Evolutionary conservation across 2,888 invertebrate species (phyloP), one percentile per base, ranked within the genome.

Genomic region (Pristionchus entomophagus): DNA sequence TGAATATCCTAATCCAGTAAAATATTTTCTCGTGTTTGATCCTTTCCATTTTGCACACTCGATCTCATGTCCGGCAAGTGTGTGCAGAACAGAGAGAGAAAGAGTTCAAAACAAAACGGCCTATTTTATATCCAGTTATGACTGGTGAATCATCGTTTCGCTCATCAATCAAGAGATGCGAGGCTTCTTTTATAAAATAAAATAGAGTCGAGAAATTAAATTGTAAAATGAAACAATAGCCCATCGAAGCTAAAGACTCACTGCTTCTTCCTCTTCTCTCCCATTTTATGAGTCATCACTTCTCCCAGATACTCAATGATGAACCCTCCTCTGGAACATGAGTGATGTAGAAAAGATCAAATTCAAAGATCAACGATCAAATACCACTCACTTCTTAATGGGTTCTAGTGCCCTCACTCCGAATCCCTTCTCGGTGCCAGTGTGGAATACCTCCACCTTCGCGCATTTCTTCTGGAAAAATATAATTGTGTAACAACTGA

Each of bases 231-330:
- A n/a, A n/a, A n/a, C n/a, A n/a, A n/a, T n/a, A n/a, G n/a, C n/a
- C n/a, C n/a, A n/a, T n/a, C n/a, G n/a, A n/a, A n/a, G n/a, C n/a
- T n/a, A n/a, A n/a, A n/a, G n/a, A 56, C 81, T 62, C 26, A 84
- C 84, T 22, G 49, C 22, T 77, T 53, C 85, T 85, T 85, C 53
- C 85, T 51, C 56, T 96, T 95, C 93, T 96, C 96, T 94, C 99
- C 98, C 94, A 97, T 97, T n/a, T 96, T 96, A 81, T 96, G 96
- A 94, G 97, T 96, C 14, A 99, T 95, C 0, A 99, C 97, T 95
- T 99, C 99, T 0, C 99, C 99, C 0, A 99, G 97, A 94, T 99
- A 99, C 94, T 99, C 99, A 96, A 99, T 96, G 78, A 99, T 96
- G 94, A 99, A 99, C 92, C 96, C 96, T 14, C 97, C 98, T 86